phyloP scores from a whole-genome alignment of 2,113 vertebrate genomes.

The Mus musculus region GRCm39 chr6:18390501-18391000 shows the following conservation, averaged over 20 bases:
- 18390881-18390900: not conserved
- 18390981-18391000: not conserved
- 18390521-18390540: not conserved
- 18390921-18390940: not conserved
- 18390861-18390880: not conserved
- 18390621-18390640: not conserved
- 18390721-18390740: not conserved
- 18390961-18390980: not conserved
- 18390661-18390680: not conserved
- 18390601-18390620: not conserved
- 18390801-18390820: not conserved
- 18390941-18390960: not conserved
- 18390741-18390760: not conserved
- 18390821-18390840: not conserved
- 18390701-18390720: not conserved
- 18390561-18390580: not conserved
- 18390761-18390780: not conserved
- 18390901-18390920: not conserved
- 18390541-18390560: not conserved
- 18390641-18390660: not conserved
- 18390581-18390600: not conserved
- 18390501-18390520: not conserved
- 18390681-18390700: not conserved
- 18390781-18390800: not conserved
- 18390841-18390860: not conserved